A percentile compares a stretch with the other conserved stretches of the same genome.
Evolutionary conservation across 1,140 invertebrate genomes (phyloP).

Genomic region (Caenorhabditis latens): DNA sequence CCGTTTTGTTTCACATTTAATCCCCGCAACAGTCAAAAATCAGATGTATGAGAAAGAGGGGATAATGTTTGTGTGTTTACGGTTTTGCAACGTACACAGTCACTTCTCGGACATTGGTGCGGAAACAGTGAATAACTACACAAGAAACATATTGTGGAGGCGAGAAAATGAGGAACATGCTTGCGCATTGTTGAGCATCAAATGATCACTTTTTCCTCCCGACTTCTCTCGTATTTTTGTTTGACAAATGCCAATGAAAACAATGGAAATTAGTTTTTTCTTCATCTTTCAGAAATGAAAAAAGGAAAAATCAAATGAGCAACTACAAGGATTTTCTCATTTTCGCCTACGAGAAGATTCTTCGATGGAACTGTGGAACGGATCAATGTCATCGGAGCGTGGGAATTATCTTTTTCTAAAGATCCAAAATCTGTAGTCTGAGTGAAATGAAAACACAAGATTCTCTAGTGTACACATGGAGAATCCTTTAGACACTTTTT

Average conservation of each 20-base stretch:
- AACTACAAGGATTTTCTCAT: neutral
- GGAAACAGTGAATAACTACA: neutral
- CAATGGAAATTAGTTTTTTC: neutral
- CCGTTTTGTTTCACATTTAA: conserved; percentile 53
- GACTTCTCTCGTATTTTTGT: neutral
- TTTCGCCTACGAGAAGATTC: no score
- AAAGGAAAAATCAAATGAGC: conserved; percentile 19
- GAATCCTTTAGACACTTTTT: conserved; percentile 22
- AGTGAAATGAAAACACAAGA: neutral
- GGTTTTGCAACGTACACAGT: conserved; percentile 51
- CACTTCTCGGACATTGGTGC: conserved; percentile 27
- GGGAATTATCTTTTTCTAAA: neutral
- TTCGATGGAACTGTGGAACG: neutral
- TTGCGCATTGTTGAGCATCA: conserved; percentile 52
- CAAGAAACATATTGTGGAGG: conserved; percentile 36
- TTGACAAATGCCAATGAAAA: conserved; percentile 9
- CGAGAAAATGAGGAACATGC: conserved; percentile 42
- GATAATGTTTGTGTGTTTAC: conserved; percentile 48
- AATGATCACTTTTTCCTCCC: conserved; percentile 36
- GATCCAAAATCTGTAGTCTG: neutral
- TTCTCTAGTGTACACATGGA: neutral
- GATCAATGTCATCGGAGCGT: neutral
- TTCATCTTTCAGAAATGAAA: neutral
- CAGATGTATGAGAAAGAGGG: neutral
- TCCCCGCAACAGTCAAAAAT: neutral